Base-by-base conservation (phyloP, 2,113 vertebrate genomes). In the Atractosteus spatula region DNA sequence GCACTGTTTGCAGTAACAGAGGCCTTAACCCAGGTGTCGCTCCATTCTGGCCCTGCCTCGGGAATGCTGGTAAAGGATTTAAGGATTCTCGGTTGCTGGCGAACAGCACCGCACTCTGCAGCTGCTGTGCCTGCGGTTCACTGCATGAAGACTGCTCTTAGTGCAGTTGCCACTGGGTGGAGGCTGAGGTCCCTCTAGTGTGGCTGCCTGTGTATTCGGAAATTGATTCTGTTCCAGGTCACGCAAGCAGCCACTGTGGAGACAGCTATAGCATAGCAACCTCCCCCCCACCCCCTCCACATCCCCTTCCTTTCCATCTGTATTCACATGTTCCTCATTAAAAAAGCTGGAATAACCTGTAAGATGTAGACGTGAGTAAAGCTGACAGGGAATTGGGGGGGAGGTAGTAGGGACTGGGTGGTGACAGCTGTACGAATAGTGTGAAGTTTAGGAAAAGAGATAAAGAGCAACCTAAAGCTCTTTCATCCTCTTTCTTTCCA, bases 241-340 rank as follows among this genome's bases (percentile, higher is more conserved):
- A 62, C 17, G 59, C 13, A 62, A 62, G 59, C 4, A 62, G 14
- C 59, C 47, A 62, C 59, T 11, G 8, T 29, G 17, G 59, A 62
- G 59, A 51, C 47, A 51, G 10, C 44, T 73, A 64, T 45, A 66
- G 64, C 55, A 65, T 67, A 65, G 78, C 75, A 86, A 83, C 77
- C 78, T 82, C 81, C 80, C 79, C 85, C 89, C 85, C 86, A 90
- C 90, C 87, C 91, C 89, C 88, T 76, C 80, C 80, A 83, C 78
- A 81, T 71, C 80, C 73, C 77, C 66, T 82, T 87, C 73, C 76
- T 73, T 86, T 84, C 83, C 81, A 85, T 78, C 87, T 88, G 47
- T 10, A 10, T 10, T 80, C 92, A 93, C 93, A 92, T 94, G 93
- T 89, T 89, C 92, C 84, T 78, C 89, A 94, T 94, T 93, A 94